Evolutionary conservation across 2,113 vertebrate species (phyloP).

Genomic region (Procavia capensis): DNA sequence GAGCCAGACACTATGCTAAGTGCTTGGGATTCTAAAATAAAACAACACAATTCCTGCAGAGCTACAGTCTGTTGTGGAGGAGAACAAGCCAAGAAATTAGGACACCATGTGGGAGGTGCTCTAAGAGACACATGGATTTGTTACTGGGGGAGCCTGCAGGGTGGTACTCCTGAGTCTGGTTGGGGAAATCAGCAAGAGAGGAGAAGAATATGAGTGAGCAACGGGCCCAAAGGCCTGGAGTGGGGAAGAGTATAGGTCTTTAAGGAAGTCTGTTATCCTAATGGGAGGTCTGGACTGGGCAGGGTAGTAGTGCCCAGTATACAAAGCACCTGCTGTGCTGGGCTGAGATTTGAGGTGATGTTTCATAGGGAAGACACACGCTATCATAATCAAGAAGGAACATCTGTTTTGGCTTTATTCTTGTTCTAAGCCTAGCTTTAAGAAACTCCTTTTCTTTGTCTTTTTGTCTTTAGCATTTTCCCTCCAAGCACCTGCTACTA

Average conservation of each 20-base stretch:
- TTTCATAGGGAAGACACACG: slow-evolving; percentile 30
- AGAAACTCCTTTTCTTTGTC: background rate
- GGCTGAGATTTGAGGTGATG: background rate
- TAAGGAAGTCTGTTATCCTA: background rate
- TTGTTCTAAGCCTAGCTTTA: background rate
- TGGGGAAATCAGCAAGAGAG: background rate
- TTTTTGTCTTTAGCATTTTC: slow-evolving; percentile 39
- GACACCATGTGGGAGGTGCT: background rate
- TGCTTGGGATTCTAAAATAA: background rate
- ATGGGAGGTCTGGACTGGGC: background rate
- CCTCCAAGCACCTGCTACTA: background rate
- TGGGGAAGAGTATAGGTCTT: background rate
- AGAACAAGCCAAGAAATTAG: background rate
- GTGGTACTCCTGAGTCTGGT: background rate
- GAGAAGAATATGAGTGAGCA: background rate
- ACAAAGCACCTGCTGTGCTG: background rate
- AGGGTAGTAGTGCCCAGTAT: background rate
- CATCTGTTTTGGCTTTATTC: background rate
- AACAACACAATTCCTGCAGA: background rate
- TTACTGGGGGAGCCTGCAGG: background rate
- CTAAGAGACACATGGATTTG: background rate
- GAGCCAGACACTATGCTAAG: background rate
- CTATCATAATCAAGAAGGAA: slow-evolving; percentile 5
- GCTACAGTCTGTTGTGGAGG: background rate
- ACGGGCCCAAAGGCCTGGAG: background rate